A percentile compares a stretch with the other conserved stretches of the same genome.
These are phyloP conservation scores for Scomber colias DNA, from an alignment of 2,113 vertebrate genomes.

Conservation along the genomic window DNA sequence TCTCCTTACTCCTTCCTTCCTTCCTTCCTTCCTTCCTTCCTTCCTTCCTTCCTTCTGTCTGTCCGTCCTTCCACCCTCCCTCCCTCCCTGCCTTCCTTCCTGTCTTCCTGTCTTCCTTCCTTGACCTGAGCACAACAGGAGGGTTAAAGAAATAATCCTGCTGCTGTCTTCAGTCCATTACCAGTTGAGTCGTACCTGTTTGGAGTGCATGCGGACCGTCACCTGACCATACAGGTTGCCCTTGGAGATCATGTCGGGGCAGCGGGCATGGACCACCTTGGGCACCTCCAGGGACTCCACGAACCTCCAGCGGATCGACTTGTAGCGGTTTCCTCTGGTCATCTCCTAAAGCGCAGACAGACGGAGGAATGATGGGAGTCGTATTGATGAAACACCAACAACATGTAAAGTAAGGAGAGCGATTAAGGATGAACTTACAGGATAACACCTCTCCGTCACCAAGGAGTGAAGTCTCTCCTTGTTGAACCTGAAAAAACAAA, in stretches of 20 bases:
- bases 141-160: too few species aligned
- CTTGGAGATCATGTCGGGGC: slow-evolving; percentile 85
- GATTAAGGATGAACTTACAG: slow-evolving; percentile 83
- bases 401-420: background rate
- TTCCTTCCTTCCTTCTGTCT: too few species aligned
- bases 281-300: slow-evolving; percentile 91
- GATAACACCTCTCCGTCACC: slow-evolving; percentile 95
- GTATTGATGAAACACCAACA: too few species aligned
- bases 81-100: too few species aligned
- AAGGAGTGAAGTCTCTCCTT: slow-evolving; percentile 91
- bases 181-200: slow-evolving; percentile 85
- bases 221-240: slow-evolving; percentile 93
- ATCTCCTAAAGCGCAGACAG: slow-evolving; percentile 86
- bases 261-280: slow-evolving; percentile 90
- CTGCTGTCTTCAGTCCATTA: too few species aligned
- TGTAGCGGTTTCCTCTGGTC: slow-evolving; percentile 92
- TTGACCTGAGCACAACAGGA: too few species aligned
- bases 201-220: slow-evolving; percentile 93
- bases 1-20: too few species aligned
- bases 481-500: slow-evolving; percentile 85
- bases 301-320: slow-evolving; percentile 91
- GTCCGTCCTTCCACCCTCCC: too few species aligned
- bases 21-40: too few species aligned
- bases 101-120: too few species aligned
- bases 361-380: too few species aligned